A percentile compares a stretch with the other conserved stretches of the same genome.
phyloP scores from a whole-genome alignment of 1,140 invertebrate genomes.

The Drosophila repleta region DNA sequence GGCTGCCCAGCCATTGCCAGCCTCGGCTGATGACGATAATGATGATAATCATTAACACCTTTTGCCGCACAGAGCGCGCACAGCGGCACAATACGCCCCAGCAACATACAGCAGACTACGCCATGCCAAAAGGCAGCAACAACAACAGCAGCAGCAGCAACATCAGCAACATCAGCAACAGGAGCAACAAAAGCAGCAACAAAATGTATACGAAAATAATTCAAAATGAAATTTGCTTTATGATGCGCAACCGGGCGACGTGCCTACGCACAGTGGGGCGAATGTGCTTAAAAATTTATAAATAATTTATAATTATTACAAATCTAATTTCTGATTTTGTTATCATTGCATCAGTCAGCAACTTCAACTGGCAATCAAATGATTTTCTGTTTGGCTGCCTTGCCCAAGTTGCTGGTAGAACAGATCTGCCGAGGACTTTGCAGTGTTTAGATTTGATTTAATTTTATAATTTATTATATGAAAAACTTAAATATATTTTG shows the following conservation, averaged over 20 bases:
- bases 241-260: conserved; percentile 80
- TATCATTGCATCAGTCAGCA: too few relatives aligned
- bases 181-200: conserved; percentile 46
- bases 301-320: too few relatives aligned
- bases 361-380: too few relatives aligned
- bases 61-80: conserved; percentile 69
- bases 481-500: not conserved
- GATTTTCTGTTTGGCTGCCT: too few relatives aligned
- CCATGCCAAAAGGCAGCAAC: conserved; percentile 32
- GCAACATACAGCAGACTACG: conserved; percentile 38
- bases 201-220: conserved; percentile 79
- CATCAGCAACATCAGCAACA: conserved; percentile 25
- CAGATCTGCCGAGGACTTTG: not conserved
- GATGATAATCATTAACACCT: conserved; percentile 83
- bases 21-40: conserved; percentile 66
- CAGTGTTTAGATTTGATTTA: not conserved
- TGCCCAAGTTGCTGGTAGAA: too few relatives aligned
- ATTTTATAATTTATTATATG: not conserved
- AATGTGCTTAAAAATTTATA: not conserved
- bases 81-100: conserved; percentile 67
- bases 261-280: conserved; percentile 60
- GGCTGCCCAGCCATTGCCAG: conserved; percentile 9
- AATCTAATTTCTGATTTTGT: too few relatives aligned
- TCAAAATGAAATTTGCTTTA: conserved; percentile 84
- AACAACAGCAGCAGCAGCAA: conserved; percentile 28